A percentile compares a stretch with the other conserved stretches of the same genome.
Conservation (phyloP, 92 coral and sea anemone genomes). For the Epizoanthus illoricatus region DNA sequence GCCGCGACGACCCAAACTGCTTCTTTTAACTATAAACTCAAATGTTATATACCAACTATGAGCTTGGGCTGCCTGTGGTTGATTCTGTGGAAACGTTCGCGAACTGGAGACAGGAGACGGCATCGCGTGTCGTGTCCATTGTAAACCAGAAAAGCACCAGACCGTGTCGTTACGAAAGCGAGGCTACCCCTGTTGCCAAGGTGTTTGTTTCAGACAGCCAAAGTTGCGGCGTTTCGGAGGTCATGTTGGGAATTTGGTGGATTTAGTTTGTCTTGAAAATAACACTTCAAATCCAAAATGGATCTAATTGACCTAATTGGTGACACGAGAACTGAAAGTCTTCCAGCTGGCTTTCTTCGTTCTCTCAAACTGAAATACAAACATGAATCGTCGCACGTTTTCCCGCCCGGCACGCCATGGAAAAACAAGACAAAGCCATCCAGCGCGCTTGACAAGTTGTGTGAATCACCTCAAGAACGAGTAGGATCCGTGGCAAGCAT, state of each 20-base stretch:
- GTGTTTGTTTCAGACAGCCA: not conserved
- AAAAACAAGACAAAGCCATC: constrained; percentile 10
- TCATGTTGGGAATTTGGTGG: not conserved
- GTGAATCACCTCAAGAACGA: constrained; percentile 28
- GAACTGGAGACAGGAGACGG: too few species aligned
- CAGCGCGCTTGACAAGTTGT: constrained; percentile 5
- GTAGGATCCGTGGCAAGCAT: constrained; percentile 60
- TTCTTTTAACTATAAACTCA: too few species aligned
- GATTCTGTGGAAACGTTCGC: too few species aligned
- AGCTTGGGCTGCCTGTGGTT: too few species aligned
- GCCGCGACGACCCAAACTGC: too few species aligned
- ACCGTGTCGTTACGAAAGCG: constrained; percentile 2
- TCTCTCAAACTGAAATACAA: constrained; percentile 91
- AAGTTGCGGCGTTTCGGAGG: not conserved
- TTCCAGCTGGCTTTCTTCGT: constrained; percentile 91
- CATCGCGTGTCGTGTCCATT: too few species aligned
- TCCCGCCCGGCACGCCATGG: constrained; percentile 78
- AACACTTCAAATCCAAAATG: constrained; percentile 43
- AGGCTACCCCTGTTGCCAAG: constrained; percentile 8
- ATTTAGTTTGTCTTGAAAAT: constrained; percentile 1
- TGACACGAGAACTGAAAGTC: constrained; percentile 88
- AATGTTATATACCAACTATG: too few species aligned
- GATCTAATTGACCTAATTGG: constrained; percentile 90
- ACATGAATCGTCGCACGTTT: constrained; percentile 89
- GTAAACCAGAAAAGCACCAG: too few species aligned